A percentile compares a stretch with the other conserved stretches of the same genome.
Evolutionary conservation across 2,888 invertebrate species (phyloP).

Genomic region (Bembecia ichneumoniformis): DNA sequence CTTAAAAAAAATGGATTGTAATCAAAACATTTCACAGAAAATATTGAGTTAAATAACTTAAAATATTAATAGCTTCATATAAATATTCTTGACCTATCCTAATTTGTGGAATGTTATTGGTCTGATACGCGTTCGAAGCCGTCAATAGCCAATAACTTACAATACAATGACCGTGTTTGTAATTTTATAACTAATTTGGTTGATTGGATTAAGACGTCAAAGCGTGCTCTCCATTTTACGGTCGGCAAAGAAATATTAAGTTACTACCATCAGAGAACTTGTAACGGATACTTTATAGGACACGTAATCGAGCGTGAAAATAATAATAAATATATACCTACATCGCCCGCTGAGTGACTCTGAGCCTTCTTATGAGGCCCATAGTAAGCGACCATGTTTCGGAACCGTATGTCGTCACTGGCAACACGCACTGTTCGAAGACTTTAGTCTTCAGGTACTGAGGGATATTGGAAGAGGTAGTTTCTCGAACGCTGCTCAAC

Average conservation of each 20-base stretch:
- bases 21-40: background rate
- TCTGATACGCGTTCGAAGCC: slow-evolving; percentile 26
- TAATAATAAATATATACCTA: background rate
- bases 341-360: too few relatives aligned
- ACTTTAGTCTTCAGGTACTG: too few relatives aligned
- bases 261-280: slow-evolving; percentile 24
- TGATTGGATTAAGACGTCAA: slow-evolving; percentile 70
- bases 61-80: slow-evolving; percentile 8
- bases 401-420: too few relatives aligned
- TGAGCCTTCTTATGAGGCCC: too few relatives aligned
- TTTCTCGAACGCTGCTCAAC: too few relatives aligned
- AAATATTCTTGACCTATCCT: slow-evolving; percentile 48
- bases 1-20: background rate
- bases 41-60: background rate
- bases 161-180: slow-evolving; percentile 35
- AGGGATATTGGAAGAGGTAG: too few relatives aligned
- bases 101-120: slow-evolving; percentile 50
- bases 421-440: too few relatives aligned
- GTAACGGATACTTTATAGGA: slow-evolving; percentile 1
- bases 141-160: slow-evolving; percentile 43
- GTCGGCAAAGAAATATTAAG: slow-evolving; percentile 50
- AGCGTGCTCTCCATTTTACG: slow-evolving; percentile 41
- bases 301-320: background rate
- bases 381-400: too few relatives aligned
- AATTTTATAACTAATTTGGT: slow-evolving; percentile 52